These are phyloP conservation scores for Mionectes macconnelli DNA, from an alignment of 2,113 vertebrate genomes.

Conservation along the genomic window DNA sequence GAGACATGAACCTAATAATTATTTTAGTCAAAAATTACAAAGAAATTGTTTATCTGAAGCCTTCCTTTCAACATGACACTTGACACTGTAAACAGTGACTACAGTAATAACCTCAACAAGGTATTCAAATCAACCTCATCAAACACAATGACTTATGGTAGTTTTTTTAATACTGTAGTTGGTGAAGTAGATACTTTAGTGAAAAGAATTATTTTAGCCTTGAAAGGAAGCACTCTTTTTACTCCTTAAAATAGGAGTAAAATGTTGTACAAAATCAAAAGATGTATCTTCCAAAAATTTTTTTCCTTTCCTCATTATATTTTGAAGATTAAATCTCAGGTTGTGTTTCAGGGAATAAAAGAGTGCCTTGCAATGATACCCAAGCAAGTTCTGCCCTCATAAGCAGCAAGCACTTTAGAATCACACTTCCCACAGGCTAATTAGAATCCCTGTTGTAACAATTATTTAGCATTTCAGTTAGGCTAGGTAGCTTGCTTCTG, in stretches of 20 bases:
- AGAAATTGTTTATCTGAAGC: not conserved
- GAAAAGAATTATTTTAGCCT: not conserved
- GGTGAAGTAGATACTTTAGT: not conserved
- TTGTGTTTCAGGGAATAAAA: not conserved
- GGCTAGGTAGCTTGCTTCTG: not conserved
- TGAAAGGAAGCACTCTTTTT: not conserved
- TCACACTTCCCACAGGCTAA: not conserved
- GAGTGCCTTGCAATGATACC: not conserved
- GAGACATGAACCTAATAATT: not conserved
- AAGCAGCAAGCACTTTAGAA: not conserved
- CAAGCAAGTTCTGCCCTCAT: not conserved
- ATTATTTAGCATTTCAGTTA: not conserved
- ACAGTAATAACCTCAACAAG: not conserved
- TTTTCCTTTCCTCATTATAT: not conserved
- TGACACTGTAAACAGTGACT: not conserved
- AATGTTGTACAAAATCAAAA: not conserved
- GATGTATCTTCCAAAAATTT: not conserved
- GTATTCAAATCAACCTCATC: not conserved
- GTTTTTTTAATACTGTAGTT: accelerated
- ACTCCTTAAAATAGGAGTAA: not conserved
- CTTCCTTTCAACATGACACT: not conserved
- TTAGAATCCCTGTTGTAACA: not conserved
- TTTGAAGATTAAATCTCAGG: not conserved
- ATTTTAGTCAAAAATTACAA: not conserved
- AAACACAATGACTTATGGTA: not conserved